Evolutionary conservation across 2,797 vertebrate genomes (phyloP).

Genomic region (Catharus ustulatus): DNA sequence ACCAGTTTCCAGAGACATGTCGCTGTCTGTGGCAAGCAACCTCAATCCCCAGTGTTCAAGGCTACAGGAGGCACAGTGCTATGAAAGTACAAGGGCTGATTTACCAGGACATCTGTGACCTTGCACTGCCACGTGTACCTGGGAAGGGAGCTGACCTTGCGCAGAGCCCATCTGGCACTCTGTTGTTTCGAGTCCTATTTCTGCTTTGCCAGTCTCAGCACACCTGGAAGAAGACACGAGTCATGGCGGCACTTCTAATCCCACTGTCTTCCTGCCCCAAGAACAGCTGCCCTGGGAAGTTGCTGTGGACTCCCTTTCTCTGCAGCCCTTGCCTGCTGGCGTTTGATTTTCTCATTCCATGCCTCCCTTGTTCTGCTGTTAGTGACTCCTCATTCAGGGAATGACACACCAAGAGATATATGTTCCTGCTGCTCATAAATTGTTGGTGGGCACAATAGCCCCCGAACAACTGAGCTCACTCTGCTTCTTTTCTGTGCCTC

Average conservation of each 20-base stretch:
- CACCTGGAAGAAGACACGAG: not conserved
- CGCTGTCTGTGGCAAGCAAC: not conserved
- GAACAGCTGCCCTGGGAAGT: not conserved
- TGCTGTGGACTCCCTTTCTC: not conserved
- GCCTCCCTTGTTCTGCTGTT: not conserved
- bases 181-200: not conserved
- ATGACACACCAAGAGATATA: not conserved
- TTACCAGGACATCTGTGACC: not conserved
- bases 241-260: not conserved
- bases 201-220: not conserved
- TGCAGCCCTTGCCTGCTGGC: not conserved
- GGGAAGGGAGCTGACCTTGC: not conserved
- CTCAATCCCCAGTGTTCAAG: fast-evolving
- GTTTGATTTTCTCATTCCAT: constrained; percentile 42
- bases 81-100: not conserved
- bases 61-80: not conserved
- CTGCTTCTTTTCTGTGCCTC: not conserved
- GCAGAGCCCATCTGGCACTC: not conserved
- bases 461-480: not conserved
- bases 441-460: not conserved
- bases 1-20: not conserved
- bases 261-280: fast-evolving
- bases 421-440: constrained; percentile 31
- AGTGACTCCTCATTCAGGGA: constrained; percentile 2
- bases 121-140: not conserved